Conservation (phyloP, 1,140 invertebrate genomes). For the Conus ventricosus region DNA sequence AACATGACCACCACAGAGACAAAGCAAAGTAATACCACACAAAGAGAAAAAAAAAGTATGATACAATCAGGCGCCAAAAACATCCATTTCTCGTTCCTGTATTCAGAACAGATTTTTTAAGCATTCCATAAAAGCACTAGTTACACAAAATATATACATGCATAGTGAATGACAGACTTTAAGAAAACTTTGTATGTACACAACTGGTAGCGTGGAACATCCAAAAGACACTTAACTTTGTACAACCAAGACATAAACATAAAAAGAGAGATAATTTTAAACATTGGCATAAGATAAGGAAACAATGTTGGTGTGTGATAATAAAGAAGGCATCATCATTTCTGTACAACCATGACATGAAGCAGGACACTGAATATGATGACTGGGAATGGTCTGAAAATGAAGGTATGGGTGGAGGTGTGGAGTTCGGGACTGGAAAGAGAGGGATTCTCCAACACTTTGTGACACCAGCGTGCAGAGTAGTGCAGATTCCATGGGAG, state of each 20-base stretch:
- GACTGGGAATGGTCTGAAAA: neutral
- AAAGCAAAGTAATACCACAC: neutral
- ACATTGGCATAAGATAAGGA: neutral
- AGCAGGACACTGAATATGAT: neutral
- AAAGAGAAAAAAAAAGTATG: neutral
- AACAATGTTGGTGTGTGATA: too few species aligned
- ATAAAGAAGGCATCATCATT: neutral
- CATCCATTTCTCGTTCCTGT: constrained; percentile 20
- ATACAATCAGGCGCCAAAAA: constrained; percentile 21
- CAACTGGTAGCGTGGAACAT: too few species aligned
- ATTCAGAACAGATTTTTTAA: neutral
- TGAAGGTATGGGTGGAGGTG: neutral
- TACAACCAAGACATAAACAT: neutral
- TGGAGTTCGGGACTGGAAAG: neutral
- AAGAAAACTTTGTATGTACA: too few species aligned
- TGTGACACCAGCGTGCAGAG: too few species aligned
- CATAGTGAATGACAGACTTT: neutral
- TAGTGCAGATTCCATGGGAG: too few species aligned
- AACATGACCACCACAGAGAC: neutral
- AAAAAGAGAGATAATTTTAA: neutral
- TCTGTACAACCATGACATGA: neutral
- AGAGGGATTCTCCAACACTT: too few species aligned
- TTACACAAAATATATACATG: constrained; percentile 1
- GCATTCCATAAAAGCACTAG: neutral
- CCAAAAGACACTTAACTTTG: neutral